These are phyloP conservation scores for Nycticorax nycticorax DNA, from an alignment of 2,113 vertebrate species.

Conservation along the genomic window DNA sequence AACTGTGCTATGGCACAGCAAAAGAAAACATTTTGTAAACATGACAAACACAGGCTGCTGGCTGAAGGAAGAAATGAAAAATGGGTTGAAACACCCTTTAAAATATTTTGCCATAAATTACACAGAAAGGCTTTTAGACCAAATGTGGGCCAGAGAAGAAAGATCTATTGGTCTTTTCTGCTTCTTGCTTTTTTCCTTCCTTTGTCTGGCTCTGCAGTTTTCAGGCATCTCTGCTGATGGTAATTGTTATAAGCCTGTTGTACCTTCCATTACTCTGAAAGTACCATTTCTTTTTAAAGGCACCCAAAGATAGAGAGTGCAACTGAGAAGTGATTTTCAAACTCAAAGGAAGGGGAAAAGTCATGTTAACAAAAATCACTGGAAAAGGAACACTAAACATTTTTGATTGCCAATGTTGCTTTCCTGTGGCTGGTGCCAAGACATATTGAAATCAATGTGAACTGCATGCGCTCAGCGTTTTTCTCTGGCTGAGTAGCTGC, in stretches of 20 bases:
- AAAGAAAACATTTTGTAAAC: neutral
- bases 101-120: neutral
- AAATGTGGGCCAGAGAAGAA: neutral
- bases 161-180: neutral
- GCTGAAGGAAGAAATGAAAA: neutral
- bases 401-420: neutral
- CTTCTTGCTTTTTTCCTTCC: neutral
- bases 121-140: neutral
- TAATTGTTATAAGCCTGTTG: neutral
- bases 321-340: slow-evolving; percentile 10
- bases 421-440: neutral
- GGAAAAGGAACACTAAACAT: neutral
- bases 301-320: neutral
- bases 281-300: neutral
- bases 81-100: neutral
- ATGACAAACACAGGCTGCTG: neutral
- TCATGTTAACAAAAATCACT: slow-evolving; percentile 3
- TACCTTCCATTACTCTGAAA: neutral
- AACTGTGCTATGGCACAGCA: neutral
- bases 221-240: neutral
- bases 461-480: neutral
- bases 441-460: neutral
- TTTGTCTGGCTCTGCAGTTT: neutral
- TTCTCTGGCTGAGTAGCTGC: neutral
- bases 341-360: neutral